phyloP scores from a whole-genome alignment of 2,113 vertebrate species.

The Penelope pileata region DNA sequence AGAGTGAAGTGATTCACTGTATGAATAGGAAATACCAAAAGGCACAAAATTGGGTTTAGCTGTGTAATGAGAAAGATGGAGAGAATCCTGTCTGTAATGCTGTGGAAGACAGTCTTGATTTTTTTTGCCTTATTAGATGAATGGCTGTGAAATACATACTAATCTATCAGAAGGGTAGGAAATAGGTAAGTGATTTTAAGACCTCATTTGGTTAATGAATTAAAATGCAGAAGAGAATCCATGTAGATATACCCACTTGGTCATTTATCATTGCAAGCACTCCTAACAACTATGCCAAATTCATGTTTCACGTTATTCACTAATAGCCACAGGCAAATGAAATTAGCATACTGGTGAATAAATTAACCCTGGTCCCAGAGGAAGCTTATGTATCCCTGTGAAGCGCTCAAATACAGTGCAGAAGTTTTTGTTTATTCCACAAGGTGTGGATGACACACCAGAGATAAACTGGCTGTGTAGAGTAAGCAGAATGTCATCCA shows the following conservation, averaged over 20 bases:
- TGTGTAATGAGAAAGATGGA: slow-evolving; percentile 12
- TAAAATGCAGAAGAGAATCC: slow-evolving; percentile 57
- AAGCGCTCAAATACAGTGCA: not conserved
- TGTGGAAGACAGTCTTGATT: not conserved
- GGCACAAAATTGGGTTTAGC: slow-evolving; percentile 12
- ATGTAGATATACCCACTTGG: slow-evolving; percentile 25
- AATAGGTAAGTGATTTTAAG: slow-evolving; percentile 57
- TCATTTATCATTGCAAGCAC: slow-evolving; percentile 56
- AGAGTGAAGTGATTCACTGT: not conserved
- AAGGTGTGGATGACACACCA: not conserved
- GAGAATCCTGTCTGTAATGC: not conserved
- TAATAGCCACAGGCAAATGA: slow-evolving; percentile 67
- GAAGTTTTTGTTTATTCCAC: not conserved
- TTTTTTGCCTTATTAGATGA: slow-evolving; percentile 34
- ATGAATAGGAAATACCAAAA: not conserved
- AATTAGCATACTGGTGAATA: slow-evolving; percentile 60
- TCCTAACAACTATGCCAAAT: slow-evolving; percentile 43
- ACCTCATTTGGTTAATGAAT: slow-evolving; percentile 73
- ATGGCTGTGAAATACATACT: slow-evolving; percentile 30
- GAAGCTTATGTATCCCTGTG: not conserved
- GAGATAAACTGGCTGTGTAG: not conserved
- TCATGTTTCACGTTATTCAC: slow-evolving; percentile 38
- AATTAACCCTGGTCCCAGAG: slow-evolving; percentile 22
- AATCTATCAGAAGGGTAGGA: slow-evolving; percentile 53
- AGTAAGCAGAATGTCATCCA: not conserved